Percentiles rank a stretch among this genome's conserved stretches.
Evolutionary conservation across 2,113 vertebrate species (phyloP).

Genomic region (Xerus inauris): DNA sequence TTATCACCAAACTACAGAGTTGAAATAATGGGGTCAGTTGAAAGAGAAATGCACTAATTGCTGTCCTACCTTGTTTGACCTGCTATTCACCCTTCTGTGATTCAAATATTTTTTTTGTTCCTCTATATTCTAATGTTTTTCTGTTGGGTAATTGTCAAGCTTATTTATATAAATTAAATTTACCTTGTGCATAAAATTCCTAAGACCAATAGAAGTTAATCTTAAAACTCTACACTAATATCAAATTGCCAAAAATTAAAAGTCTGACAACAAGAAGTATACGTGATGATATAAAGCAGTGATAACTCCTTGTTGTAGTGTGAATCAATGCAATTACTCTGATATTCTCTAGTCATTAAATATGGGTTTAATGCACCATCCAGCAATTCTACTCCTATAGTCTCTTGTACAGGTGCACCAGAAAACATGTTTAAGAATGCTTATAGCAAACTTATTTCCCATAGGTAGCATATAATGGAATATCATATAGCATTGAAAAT

Average conservation of each 20-base stretch:
- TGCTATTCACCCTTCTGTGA: neutral
- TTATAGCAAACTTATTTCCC: neutral
- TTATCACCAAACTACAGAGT: conserved; percentile 11
- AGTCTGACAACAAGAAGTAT: neutral
- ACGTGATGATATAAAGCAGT: neutral
- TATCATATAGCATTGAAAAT: neutral
- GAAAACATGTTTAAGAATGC: neutral
- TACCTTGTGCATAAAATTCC: neutral
- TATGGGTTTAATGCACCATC: neutral
- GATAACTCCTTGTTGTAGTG: neutral
- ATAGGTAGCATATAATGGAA: neutral
- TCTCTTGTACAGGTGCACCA: neutral
- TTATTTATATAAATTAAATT: conserved; percentile 10
- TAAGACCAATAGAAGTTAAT: conserved; percentile 34
- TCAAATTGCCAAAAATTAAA: conserved; percentile 21
- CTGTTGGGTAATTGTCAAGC: neutral
- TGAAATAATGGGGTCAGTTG: conserved; percentile 20
- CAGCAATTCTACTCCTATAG: neutral
- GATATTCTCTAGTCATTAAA: neutral
- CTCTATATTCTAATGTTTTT: neutral
- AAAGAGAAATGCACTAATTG: conserved; percentile 39
- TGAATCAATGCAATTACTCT: neutral
- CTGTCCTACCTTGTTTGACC: conserved; percentile 20
- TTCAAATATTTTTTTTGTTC: neutral
- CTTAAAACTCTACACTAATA: neutral